Percentiles rank a stretch among this genome's conserved stretches.
Conservation (phyloP, 2,113 vertebrate species). For the Pseudolaguvia tuberculata region DNA sequence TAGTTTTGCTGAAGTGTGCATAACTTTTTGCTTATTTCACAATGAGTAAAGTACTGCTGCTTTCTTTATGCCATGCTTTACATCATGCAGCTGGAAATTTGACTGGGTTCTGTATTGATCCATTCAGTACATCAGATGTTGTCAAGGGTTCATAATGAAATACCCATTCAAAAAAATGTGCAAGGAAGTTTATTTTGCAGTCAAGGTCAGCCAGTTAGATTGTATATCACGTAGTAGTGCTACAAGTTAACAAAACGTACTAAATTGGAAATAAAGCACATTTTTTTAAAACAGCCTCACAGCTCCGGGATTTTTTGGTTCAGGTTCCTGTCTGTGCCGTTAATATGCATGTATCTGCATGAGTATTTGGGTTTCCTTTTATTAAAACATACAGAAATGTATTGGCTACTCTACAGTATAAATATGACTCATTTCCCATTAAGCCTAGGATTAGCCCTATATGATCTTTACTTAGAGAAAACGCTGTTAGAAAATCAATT, state of each 20-base stretch:
- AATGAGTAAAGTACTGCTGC: not conserved
- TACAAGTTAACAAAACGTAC: not conserved
- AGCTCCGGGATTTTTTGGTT: not conserved
- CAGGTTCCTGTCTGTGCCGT: not conserved
- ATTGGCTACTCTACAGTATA: not conserved
- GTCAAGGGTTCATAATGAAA: not conserved
- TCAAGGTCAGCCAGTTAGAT: not conserved
- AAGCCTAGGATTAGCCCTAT: not conserved
- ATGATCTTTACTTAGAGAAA: not conserved
- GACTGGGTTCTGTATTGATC: not conserved
- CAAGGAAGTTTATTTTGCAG: not conserved
- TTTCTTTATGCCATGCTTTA: not conserved
- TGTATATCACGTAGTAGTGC: not conserved
- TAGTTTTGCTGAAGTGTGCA: slow-evolving; percentile 5
- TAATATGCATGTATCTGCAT: not conserved
- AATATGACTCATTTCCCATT: not conserved
- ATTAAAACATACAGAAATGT: not conserved
- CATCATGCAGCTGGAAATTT: not conserved
- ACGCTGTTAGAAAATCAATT: too few relatives aligned
- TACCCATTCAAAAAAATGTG: not conserved
- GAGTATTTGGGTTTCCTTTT: not conserved
- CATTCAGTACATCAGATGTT: slow-evolving; percentile 4
- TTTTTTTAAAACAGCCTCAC: not conserved
- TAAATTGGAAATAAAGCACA: not conserved
- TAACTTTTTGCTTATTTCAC: slow-evolving; percentile 1